These are phyloP conservation scores for Criorhina ranunculi DNA, from an alignment of 2,888 invertebrate genomes.

Conservation along the genomic window DNA sequence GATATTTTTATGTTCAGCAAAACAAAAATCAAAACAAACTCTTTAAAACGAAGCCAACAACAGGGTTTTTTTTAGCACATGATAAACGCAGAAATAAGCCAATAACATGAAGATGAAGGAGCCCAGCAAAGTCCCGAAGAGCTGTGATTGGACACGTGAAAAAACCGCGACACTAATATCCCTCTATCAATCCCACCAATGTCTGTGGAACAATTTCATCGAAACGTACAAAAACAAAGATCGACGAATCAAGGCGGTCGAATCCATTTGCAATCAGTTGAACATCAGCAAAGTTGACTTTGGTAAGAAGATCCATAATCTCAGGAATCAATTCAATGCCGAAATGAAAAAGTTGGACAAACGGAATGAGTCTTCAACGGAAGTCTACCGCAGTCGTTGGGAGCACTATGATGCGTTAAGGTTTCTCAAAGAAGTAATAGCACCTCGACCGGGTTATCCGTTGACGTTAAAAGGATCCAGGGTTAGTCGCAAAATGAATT, in stretches of 20 bases:
- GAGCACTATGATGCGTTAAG: constrained; percentile 83
- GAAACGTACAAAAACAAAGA: constrained; percentile 82
- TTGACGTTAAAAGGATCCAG: constrained; percentile 55
- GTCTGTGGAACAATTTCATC: constrained; percentile 83
- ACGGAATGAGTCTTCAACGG: constrained; percentile 77
- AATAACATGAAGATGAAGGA: constrained; percentile 67
- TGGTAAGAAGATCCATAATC: constrained; percentile 83
- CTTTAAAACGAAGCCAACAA: constrained; percentile 5
- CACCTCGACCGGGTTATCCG: constrained; percentile 80
- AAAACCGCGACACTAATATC: constrained; percentile 82
- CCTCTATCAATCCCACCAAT: constrained; percentile 82
- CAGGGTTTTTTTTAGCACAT: neutral
- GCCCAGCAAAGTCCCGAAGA: constrained; percentile 22
- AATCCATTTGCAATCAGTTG: constrained; percentile 80
- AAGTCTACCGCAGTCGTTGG: constrained; percentile 81
- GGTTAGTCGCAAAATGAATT: constrained; percentile 17
- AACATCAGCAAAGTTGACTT: constrained; percentile 82
- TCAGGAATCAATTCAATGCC: constrained; percentile 83
- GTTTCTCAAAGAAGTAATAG: constrained; percentile 82
- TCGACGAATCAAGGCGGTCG: constrained; percentile 81
- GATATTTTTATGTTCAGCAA: constrained; percentile 67
- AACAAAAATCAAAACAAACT: constrained; percentile 63
- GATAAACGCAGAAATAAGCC: neutral
- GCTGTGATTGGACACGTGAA: constrained; percentile 81
- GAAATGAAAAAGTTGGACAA: constrained; percentile 83